phyloP scores from a whole-genome alignment of 2,888 invertebrate species.

The Dascillus cervinus region DNA sequence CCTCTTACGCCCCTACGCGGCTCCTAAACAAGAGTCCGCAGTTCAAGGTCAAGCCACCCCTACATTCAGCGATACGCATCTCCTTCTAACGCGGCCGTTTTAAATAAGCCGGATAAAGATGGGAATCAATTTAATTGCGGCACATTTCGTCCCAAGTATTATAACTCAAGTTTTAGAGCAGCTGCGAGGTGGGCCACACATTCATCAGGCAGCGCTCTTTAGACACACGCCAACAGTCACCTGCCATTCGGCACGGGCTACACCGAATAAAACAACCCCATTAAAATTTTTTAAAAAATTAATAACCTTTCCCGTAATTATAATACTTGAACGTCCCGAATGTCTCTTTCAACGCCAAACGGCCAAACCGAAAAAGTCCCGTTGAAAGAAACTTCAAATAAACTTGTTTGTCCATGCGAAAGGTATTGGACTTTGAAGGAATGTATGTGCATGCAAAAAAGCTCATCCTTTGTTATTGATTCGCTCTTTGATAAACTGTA shows the following conservation, averaged over 20 bases:
- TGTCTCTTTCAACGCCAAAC: too few relatives aligned
- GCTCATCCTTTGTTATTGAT: too few relatives aligned
- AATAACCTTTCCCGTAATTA: conserved; percentile 10
- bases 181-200: conserved; percentile 24
- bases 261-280: conserved; percentile 28
- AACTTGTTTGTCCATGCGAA: too few relatives aligned
- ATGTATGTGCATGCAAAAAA: too few relatives aligned
- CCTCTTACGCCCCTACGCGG: conserved; percentile 19
- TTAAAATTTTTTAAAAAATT: conserved; percentile 13
- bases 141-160: conserved; percentile 19
- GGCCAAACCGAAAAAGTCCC: too few relatives aligned
- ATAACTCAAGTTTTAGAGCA: conserved; percentile 21
- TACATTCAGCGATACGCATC: conserved; percentile 23
- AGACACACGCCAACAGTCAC: conserved; percentile 47
- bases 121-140: conserved; percentile 25
- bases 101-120: conserved; percentile 14
- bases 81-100: conserved; percentile 9
- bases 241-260: conserved; percentile 28
- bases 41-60: conserved; percentile 40
- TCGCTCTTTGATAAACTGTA: too few relatives aligned
- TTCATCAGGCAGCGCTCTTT: conserved; percentile 29
- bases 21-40: conserved; percentile 20
- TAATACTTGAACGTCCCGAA: too few relatives aligned
- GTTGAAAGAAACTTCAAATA: too few relatives aligned
- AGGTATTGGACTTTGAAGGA: too few relatives aligned